Evolutionary conservation across 2,888 invertebrate genomes (phyloP), one percentile per base, ranked within the genome.

Genomic region (Netelia inedita): DNA sequence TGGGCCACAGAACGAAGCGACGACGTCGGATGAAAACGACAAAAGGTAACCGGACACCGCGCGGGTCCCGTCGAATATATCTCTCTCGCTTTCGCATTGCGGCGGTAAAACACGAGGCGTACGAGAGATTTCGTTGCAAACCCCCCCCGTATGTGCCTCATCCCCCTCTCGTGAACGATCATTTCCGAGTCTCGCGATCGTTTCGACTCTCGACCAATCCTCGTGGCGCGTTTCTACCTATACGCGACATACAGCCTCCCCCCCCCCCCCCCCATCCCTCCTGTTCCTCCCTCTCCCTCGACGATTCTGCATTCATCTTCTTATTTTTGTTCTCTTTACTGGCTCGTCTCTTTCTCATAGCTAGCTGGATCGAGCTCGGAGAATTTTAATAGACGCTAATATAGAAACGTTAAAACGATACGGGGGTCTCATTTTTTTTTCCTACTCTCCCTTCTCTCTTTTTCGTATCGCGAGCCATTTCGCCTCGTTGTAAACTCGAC

Each of bases 331-430:
- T 76, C 72, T 88, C 89, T 88, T 71, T 71, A 16, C n/a, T 71
- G 61, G 14, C 35, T 71, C 21, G 41, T 57, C 61, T 61, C 66
- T 57, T 63, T 65, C 55, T 79, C 68, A n/a, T 46, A 43, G 50
- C 19, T 81, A 65, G 72, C 86, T 83, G 76, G 86, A 89, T 92
- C 92, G 91, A 43, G 65, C 16, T 63, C 75, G 50, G 72, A 68
- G 55, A 80, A 91, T 93, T 93, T 93, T 93, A 93, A 93, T 93
- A 92, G 93, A 92, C 91, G 92, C 93, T 93, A 93, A 93, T 93
- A 93, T 92, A 92, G 93, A 92, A 92, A 93, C 93, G 93, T 93
- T 93, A 93, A 93, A 93, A 92, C 93, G 93, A 93, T 93, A 93
- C 92, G 91, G 89, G 88, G 90, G 90, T 90, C 90, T 90, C 89